phyloP scores from a whole-genome alignment of 2,113 vertebrate genomes.

The Copsychus sechellarum region DNA sequence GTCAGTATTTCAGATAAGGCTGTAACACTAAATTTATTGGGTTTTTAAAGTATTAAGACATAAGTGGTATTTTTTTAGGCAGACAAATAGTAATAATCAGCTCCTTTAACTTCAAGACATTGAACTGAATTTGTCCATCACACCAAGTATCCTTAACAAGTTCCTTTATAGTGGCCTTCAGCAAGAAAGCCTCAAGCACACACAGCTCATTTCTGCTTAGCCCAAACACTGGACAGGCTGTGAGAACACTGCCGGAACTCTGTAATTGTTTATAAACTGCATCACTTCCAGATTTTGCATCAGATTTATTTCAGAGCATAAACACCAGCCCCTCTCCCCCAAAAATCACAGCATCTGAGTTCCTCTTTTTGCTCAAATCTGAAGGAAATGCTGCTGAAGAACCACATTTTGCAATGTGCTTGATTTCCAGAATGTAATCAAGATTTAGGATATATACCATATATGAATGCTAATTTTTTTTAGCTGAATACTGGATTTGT shows the following conservation, averaged over 20 bases:
- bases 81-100: not conserved
- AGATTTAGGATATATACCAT: not conserved
- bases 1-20: not conserved
- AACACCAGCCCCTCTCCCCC: fast-evolving
- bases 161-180: not conserved
- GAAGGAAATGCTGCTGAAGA: not conserved
- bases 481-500: not conserved
- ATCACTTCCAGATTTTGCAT: not conserved
- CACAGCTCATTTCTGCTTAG: not conserved
- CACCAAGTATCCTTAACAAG: not conserved
- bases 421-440: not conserved
- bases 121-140: not conserved
- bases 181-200: not conserved
- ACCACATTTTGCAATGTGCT: not conserved
- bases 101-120: not conserved
- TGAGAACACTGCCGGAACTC: not conserved
- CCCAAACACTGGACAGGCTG: too few species aligned
- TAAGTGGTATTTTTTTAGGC: not conserved
- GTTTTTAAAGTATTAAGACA: not conserved
- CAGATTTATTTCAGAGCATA: not conserved
- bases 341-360: fast-evolving
- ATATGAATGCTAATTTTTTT: not conserved
- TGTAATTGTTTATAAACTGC: not conserved
- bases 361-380: not conserved
- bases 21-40: not conserved